Evolutionary conservation across 2,888 invertebrate genomes (phyloP).

Genomic region (Nomada fucata): DNA sequence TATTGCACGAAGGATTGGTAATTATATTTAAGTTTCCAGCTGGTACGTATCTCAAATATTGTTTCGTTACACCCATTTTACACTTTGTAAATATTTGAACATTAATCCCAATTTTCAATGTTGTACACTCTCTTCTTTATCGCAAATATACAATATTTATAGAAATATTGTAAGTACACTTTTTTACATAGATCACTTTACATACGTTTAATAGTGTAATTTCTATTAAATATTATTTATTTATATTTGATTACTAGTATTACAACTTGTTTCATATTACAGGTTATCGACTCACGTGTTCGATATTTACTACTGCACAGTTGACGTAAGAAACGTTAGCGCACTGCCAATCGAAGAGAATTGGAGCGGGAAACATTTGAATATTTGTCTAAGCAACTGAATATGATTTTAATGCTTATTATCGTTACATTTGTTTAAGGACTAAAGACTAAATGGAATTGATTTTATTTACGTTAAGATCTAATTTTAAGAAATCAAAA

Average conservation of each 20-base stretch:
- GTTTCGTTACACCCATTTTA: slow-evolving; percentile 94
- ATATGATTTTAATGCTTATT: no score
- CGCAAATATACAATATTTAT: background rate
- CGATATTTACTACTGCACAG: background rate
- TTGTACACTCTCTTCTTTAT: background rate
- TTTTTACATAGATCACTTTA: no score
- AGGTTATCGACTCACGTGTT: slow-evolving; percentile 29
- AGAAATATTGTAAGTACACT: background rate
- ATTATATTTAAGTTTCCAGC: slow-evolving; percentile 95
- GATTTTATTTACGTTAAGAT: no score
- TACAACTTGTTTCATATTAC: background rate
- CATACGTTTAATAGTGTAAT: slow-evolving; percentile 1
- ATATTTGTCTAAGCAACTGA: no score
- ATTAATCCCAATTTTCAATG: background rate
- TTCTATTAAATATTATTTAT: background rate
- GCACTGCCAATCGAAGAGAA: no score
- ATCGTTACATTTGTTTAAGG: no score
- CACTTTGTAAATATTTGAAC: slow-evolving; percentile 13
- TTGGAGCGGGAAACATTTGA: no score
- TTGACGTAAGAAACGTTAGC: background rate
- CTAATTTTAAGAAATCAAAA: no score
- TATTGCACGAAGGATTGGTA: slow-evolving; percentile 91
- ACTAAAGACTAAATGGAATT: no score
- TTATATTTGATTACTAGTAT: background rate
- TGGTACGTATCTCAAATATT: slow-evolving; percentile 95